Percentiles rank a stretch among this genome's conserved stretches.
phyloP scores from a whole-genome alignment of 2,888 invertebrate species.

The Phania funesta region DNA sequence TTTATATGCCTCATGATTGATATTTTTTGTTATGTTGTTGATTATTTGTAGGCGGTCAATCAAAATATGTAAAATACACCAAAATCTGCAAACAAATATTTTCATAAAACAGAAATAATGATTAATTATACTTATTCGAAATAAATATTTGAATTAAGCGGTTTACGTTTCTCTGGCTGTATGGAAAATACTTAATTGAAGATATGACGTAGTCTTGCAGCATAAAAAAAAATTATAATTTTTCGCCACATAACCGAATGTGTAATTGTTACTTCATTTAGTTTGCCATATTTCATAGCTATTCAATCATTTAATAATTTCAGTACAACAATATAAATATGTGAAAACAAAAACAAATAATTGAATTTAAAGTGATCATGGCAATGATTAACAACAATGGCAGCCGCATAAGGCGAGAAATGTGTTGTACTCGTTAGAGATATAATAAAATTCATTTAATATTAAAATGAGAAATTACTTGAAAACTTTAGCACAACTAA shows the following conservation, averaged over 20 bases:
- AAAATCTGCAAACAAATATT: too few relatives aligned
- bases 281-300: constrained; percentile 32
- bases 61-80: too few relatives aligned
- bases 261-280: constrained; percentile 10
- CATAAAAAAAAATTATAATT: not conserved
- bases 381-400: constrained; percentile 43
- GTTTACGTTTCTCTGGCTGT: too few relatives aligned
- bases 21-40: too few relatives aligned
- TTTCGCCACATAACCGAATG: not conserved
- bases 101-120: too few relatives aligned
- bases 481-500: constrained; percentile 12
- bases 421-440: constrained; percentile 24
- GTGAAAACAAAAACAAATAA: not conserved
- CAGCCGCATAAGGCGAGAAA: constrained; percentile 45
- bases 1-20: too few relatives aligned
- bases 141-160: too few relatives aligned
- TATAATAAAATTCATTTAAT: constrained; percentile 15
- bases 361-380: constrained; percentile 38
- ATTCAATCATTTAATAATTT: constrained; percentile 43
- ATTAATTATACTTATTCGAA: too few relatives aligned
- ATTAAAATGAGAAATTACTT: not conserved
- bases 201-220: not conserved
- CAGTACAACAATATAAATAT: constrained; percentile 20
- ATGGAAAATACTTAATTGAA: too few relatives aligned
- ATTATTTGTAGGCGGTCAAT: too few relatives aligned